Evolutionary conservation across 2,797 vertebrate genomes (phyloP).

Genomic region (Pipistrellus kuhlii): DNA sequence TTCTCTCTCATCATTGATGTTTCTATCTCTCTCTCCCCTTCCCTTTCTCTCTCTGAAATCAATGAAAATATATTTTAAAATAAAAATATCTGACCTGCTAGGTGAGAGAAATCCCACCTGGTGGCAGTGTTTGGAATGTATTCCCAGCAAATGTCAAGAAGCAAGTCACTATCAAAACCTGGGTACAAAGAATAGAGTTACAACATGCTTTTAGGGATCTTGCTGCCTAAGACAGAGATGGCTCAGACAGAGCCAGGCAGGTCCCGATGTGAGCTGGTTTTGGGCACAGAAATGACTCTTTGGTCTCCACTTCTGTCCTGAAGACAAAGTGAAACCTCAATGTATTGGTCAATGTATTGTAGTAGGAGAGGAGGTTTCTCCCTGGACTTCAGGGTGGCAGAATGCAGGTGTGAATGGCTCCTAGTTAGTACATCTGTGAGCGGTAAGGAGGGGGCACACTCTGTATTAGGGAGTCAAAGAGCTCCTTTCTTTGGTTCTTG

Average conservation of each 20-base stretch:
- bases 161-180: background rate
- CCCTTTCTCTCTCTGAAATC: too few relatives aligned
- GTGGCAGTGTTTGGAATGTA: slow-evolving; percentile 18
- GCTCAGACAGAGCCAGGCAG: background rate
- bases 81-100: background rate
- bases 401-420: background rate
- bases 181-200: background rate
- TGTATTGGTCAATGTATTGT: background rate
- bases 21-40: too few relatives aligned
- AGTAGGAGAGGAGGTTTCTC: background rate
- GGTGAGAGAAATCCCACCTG: slow-evolving; percentile 49
- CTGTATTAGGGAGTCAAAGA: background rate
- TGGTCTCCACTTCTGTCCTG: background rate
- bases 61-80: too few relatives aligned
- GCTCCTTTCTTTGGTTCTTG: slow-evolving; percentile 68
- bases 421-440: background rate
- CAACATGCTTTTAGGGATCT: background rate
- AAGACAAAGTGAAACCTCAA: background rate
- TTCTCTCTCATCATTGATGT: too few relatives aligned
- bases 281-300: background rate
- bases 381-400: background rate
- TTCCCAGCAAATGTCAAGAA: background rate
- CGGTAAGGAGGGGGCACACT: background rate
- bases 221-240: background rate
- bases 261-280: background rate